These are phyloP conservation scores for Cossypha polioptera DNA, from an alignment of 2,797 vertebrate species.

Conservation along the genomic window DNA sequence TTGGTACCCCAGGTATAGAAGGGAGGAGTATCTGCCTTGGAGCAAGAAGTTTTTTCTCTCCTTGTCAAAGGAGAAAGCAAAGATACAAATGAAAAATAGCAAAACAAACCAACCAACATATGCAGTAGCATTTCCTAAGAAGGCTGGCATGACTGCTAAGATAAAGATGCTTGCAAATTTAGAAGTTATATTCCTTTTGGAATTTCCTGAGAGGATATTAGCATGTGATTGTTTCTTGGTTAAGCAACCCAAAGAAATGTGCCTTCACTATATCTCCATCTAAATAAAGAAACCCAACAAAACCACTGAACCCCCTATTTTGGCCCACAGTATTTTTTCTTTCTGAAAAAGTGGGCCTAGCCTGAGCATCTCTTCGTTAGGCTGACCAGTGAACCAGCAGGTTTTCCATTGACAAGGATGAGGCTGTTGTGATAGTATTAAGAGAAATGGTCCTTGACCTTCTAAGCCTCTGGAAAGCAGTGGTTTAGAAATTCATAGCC, in stretches of 20 bases:
- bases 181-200: background rate
- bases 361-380: background rate
- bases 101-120: background rate
- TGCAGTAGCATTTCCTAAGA: background rate
- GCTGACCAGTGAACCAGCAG: background rate
- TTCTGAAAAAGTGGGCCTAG: background rate
- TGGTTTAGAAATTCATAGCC: background rate
- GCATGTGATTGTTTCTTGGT: background rate
- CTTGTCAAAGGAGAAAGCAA: background rate
- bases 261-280: background rate
- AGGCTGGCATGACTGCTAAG: background rate
- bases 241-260: background rate
- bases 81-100: background rate
- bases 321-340: background rate
- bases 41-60: background rate
- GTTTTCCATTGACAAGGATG: background rate
- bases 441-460: background rate
- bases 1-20: background rate
- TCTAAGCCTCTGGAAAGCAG: background rate
- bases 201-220: background rate
- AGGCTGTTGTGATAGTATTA: background rate
- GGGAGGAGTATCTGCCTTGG: background rate
- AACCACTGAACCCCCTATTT: rapidly evolving
- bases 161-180: background rate
- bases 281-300: background rate